Evolutionary conservation across 1,140 invertebrate genomes (phyloP).

Genomic region (Drosophila pallidifrons): DNA sequence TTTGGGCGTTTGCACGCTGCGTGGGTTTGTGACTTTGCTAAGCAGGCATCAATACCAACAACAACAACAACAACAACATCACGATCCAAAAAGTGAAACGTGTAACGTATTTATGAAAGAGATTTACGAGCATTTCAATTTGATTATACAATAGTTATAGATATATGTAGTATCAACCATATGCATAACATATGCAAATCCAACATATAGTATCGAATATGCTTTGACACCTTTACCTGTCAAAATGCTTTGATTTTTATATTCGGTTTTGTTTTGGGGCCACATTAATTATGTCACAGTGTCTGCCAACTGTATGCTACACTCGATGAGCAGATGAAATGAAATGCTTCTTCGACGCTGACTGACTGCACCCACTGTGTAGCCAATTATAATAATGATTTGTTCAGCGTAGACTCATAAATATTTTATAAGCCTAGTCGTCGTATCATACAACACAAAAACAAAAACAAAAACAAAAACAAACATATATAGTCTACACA

Average conservation of each 20-base stretch:
- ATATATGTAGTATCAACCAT: constrained; percentile 8
- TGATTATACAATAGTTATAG: constrained; percentile 22
- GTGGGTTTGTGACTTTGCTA: constrained; percentile 48
- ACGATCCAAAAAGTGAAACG: constrained; percentile 32
- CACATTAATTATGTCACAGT: constrained; percentile 46
- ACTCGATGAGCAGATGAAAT: too few species aligned
- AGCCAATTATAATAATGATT: constrained; percentile 67
- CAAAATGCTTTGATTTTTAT: constrained; percentile 29
- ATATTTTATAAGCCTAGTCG: constrained; percentile 61
- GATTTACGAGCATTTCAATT: not conserved
- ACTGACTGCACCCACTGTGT: constrained; percentile 33
- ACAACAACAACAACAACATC: not conserved
- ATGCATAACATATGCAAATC: constrained; percentile 52
- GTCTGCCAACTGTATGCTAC: not conserved
- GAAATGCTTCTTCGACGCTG: not conserved
- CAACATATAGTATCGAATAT: constrained; percentile 1
- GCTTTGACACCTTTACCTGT: constrained; percentile 46
- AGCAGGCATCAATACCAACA: not conserved
- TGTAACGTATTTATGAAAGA: constrained; percentile 12
- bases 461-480: constrained; percentile 28
- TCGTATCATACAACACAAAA: not conserved
- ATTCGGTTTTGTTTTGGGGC: not conserved
- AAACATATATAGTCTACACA: constrained; percentile 12
- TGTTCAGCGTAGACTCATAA: constrained; percentile 51
- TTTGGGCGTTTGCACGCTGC: constrained; percentile 21